Base-by-base conservation (phyloP, 2,888 invertebrate genomes). In the Elysia crispata region DNA sequence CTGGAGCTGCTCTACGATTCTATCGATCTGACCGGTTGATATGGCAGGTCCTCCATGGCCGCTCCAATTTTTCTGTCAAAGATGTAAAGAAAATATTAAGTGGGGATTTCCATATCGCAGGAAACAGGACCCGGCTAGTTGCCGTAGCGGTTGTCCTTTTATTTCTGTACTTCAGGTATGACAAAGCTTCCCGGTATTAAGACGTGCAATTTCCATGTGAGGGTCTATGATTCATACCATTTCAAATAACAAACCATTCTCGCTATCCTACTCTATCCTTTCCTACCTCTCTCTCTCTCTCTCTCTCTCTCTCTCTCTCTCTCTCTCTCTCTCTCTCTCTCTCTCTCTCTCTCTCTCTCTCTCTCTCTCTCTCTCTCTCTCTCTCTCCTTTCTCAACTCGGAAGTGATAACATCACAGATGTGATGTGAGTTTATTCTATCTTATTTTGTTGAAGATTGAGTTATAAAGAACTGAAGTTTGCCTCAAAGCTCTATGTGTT, bases 1-100 rank as follows among this genome's bases (percentile, higher is more conserved):
- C 77, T 57, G 77, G 70, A 33, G 30, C 28, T 49, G 60, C 70
- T 41, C 60, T 77, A 70, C 70, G 41, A 25, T 77, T 77, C 60
- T 70, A 77, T 72, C 77, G 72, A 77, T 77, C 62, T 72, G 62
- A 77, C 72, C 62, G 72, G 72, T 72, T 72, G 72, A 72, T 72
- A 72, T 25, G 62, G 70, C 30, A 25, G 20, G 31, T 49, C 49
- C 70, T 30, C 11, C 62, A 41, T 3, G 77, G 60, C 60, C 62
- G 31, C 62, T 60, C 41, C 31, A 31, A 70, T 72, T 60, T 72
- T 60, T 18, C 70, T 77, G 70, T 77, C 77, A 77, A 30, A 41
- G 77, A 8, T 25, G 54, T 25, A 41, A 72, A 41, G 70, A 77
- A 77, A 77, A 72, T 60, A 72, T 72, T 72, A 62, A 62, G 41